A percentile compares a stretch with the other conserved stretches of the same genome.
Evolutionary conservation across 2,797 vertebrate species (phyloP).

Genomic region (Thamnophis elegans): DNA sequence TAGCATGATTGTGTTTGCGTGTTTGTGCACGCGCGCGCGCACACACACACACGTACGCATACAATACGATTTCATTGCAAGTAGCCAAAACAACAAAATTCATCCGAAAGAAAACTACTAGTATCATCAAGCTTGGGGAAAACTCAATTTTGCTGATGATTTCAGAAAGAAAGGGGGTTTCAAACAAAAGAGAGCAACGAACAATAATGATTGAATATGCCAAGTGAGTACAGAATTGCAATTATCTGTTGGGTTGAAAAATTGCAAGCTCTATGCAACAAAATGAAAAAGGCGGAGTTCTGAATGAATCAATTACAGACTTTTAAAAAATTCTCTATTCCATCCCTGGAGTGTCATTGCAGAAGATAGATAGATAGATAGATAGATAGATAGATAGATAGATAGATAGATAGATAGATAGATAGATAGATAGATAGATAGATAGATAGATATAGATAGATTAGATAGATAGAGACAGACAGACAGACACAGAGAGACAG

Average conservation of each 20-base stretch:
- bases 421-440: too few species aligned
- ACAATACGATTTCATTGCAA: neutral
- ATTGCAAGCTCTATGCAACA: neutral
- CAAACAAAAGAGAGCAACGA: neutral
- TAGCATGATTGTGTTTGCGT: neutral
- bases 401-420: too few species aligned
- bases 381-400: too few species aligned
- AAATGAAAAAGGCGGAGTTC: neutral
- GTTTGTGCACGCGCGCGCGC: accelerated
- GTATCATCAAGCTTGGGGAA: neutral
- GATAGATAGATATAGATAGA: too few species aligned
- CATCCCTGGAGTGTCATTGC: neutral
- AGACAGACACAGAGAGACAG: neutral
- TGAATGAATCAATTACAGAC: neutral
- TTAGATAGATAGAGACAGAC: too few species aligned
- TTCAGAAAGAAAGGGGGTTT: neutral
- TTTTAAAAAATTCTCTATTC: neutral
- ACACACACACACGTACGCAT: too few species aligned
- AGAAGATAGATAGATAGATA: too few species aligned
- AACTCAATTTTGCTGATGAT: neutral
- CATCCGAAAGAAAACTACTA: neutral
- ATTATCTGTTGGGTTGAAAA: neutral
- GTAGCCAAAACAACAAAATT: neutral
- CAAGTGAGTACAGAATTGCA: neutral
- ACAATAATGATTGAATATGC: neutral